phyloP scores from a whole-genome alignment of 2,113 vertebrate genomes.

The Eira barbara region DNA sequence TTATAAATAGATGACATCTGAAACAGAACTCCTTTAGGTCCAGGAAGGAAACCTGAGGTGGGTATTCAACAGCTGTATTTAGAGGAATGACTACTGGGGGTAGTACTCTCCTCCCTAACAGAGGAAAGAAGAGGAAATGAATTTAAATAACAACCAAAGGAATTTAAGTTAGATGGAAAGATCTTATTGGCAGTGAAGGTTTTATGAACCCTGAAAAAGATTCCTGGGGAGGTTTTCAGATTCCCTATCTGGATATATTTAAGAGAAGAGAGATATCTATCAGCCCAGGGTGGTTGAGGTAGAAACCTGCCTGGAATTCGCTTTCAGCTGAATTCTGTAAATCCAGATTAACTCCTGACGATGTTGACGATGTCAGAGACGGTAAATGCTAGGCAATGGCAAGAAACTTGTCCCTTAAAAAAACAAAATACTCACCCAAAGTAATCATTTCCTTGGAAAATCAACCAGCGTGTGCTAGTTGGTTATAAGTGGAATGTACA shows the following conservation, averaged over 20 bases:
- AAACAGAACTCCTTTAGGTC: neutral
- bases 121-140: slow-evolving; percentile 59
- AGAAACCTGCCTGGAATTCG: slow-evolving; percentile 55
- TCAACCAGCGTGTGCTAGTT: slow-evolving; percentile 55
- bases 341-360: slow-evolving; percentile 40
- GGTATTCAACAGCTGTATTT: slow-evolving; percentile 28
- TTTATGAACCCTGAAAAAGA: slow-evolving; percentile 54
- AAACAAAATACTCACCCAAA: slow-evolving; percentile 11
- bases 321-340: slow-evolving; percentile 59
- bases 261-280: slow-evolving; percentile 61
- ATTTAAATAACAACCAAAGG: slow-evolving; percentile 64
- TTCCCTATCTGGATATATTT: slow-evolving; percentile 64
- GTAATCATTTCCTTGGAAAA: slow-evolving; percentile 69
- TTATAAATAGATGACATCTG: neutral
- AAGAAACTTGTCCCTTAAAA: neutral
- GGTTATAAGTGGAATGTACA: slow-evolving; percentile 69
- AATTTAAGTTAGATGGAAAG: slow-evolving; percentile 69
- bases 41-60: slow-evolving; percentile 9
- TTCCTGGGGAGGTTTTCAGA: slow-evolving; percentile 59
- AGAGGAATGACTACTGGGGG: neutral
- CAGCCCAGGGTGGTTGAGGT: slow-evolving; percentile 31
- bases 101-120: slow-evolving; percentile 3
- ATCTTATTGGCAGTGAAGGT: slow-evolving; percentile 49
- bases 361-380: slow-evolving; percentile 18
- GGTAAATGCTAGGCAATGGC: neutral